Conservation (phyloP, 2,888 invertebrate genomes). For the Nebria brevicollis region DNA sequence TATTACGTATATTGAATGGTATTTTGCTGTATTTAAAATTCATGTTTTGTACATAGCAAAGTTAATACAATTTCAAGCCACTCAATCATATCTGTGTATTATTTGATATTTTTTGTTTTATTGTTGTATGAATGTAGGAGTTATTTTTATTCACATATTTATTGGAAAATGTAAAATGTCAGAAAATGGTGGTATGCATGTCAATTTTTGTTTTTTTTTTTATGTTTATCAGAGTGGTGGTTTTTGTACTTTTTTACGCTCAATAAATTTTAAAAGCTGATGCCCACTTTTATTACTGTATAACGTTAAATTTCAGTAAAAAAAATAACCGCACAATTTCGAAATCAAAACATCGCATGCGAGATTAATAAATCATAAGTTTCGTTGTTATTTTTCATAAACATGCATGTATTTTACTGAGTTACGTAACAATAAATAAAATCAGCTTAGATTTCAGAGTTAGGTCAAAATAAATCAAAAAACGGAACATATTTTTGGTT, state of each 20-base stretch:
- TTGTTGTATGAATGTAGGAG: background rate
- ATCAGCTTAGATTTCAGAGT: background rate
- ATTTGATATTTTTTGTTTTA: background rate
- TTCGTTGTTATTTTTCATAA: background rate
- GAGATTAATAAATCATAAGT: background rate
- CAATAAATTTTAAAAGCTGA: background rate
- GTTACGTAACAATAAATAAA: background rate
- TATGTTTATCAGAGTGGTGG: background rate
- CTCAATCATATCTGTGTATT: slow-evolving; percentile 1
- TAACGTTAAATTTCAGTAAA: background rate
- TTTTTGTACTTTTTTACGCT: background rate
- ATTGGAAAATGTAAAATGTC: background rate
- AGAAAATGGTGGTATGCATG: background rate
- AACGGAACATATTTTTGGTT: too few species aligned
- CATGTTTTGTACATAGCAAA: background rate
- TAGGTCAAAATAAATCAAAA: background rate
- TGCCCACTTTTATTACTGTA: background rate
- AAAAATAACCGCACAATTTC: background rate
- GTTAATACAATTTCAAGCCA: slow-evolving; percentile 1
- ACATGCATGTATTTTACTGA: background rate
- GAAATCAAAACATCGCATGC: background rate
- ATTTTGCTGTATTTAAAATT: background rate
- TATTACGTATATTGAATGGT: background rate
- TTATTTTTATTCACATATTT: slow-evolving; percentile 1
- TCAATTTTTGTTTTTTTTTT: background rate